Percentiles rank a stretch among this genome's conserved stretches.
Conservation (phyloP, 2,113 vertebrate genomes). For the Melanerpes aurifrons region DNA sequence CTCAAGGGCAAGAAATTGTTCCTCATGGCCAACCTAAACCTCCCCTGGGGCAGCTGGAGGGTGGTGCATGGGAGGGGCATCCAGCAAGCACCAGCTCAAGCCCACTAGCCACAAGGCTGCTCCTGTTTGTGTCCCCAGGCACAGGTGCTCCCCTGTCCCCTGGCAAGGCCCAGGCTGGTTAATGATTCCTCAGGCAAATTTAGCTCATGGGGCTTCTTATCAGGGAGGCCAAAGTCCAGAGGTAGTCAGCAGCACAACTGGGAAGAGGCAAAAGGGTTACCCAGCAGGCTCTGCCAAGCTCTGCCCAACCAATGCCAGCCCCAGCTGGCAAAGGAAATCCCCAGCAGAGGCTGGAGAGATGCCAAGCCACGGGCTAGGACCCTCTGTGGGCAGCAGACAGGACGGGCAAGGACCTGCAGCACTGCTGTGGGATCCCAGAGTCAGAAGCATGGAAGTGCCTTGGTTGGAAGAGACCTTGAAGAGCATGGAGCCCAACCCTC, state of each 20-base stretch:
- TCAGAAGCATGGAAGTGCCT: too few relatives aligned
- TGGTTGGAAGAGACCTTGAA: too few relatives aligned
- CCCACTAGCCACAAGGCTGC: neutral
- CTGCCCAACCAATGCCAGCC: neutral
- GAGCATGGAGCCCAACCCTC: too few relatives aligned
- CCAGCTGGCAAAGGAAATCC: neutral
- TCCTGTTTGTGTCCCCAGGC: neutral
- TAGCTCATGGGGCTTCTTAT: slow-evolving; percentile 70
- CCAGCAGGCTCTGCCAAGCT: slow-evolving; percentile 21
- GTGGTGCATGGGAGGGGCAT: rapidly evolving
- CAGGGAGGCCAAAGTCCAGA: slow-evolving; percentile 78
- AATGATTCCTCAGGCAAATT: slow-evolving; percentile 78
- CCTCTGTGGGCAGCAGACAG: neutral
- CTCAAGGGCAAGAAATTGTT: too few relatives aligned
- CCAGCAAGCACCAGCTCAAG: neutral
- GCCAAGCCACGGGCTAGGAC: neutral
- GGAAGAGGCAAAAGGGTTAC: slow-evolving; percentile 46
- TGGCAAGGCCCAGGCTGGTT: slow-evolving; percentile 51
- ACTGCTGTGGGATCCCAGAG: too few relatives aligned
- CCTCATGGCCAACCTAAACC: too few relatives aligned
- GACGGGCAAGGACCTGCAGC: neutral
- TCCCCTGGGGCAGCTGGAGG: too few relatives aligned
- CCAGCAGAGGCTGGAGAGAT: rapidly evolving
- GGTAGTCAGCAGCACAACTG: neutral
- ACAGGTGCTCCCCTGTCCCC: slow-evolving; percentile 55